Conservation (phyloP, 2,113 vertebrate genomes). For the Sebastes schlegelii region DNA sequence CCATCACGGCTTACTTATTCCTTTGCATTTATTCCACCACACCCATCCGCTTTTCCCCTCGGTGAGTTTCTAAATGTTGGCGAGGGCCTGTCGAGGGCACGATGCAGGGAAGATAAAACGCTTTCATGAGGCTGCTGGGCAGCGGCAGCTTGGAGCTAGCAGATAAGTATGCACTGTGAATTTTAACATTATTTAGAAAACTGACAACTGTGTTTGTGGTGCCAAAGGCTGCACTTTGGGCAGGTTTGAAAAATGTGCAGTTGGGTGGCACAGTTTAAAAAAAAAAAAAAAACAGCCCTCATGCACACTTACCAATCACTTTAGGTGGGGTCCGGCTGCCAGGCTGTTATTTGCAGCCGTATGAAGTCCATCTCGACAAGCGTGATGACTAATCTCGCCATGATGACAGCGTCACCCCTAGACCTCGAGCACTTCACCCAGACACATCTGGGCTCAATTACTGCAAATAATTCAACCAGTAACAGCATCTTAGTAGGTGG, state of each 20-base stretch:
- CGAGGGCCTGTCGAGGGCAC: conserved; percentile 42
- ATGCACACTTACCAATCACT: conserved; percentile 14
- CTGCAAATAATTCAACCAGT: conserved; percentile 52
- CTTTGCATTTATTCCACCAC: conserved; percentile 20
- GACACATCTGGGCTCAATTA: conserved; percentile 69
- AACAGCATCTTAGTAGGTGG: conserved; percentile 51
- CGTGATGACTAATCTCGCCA: conserved; percentile 42
- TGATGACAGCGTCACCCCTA: conserved; percentile 45
- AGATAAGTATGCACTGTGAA: conserved; percentile 42
- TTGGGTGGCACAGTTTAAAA: not conserved
- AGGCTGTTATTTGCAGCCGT: conserved; percentile 50
- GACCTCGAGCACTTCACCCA: conserved; percentile 39
- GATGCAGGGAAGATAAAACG: conserved; percentile 46
- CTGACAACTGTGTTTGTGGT: conserved; percentile 27
- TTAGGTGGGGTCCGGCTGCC: conserved; percentile 8
- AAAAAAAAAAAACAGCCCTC: conserved; percentile 9
- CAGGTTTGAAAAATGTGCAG: conserved; percentile 43
- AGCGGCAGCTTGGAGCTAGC: conserved; percentile 36
- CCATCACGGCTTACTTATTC: conserved; percentile 29
- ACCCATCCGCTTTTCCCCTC: conserved; percentile 14
- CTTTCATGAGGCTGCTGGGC: conserved; percentile 40
- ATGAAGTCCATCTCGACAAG: conserved; percentile 40
- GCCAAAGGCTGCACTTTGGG: conserved; percentile 23
- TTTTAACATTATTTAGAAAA: conserved; percentile 54
- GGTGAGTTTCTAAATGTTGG: conserved; percentile 21